Conservation (phyloP, 2,888 invertebrate species). For the Acholoe squamosa region DNA sequence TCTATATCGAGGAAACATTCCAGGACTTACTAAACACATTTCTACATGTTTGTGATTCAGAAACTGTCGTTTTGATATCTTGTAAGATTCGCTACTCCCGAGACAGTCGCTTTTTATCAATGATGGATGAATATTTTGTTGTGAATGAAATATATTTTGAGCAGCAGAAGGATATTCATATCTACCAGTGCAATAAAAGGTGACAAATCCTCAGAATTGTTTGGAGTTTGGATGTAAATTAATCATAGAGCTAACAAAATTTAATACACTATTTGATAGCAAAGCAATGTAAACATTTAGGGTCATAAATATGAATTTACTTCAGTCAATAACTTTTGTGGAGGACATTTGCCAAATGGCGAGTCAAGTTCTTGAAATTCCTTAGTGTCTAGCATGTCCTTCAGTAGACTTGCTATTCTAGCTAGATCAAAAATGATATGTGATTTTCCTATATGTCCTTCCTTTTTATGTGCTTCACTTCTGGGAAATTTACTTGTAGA, state of each 20-base stretch:
- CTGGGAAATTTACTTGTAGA: background rate
- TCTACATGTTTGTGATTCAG: slow-evolving; percentile 70
- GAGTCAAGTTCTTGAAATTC: slow-evolving; percentile 54
- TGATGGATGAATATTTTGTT: slow-evolving; percentile 73
- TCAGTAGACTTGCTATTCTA: slow-evolving; percentile 17
- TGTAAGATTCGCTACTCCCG: slow-evolving; percentile 80
- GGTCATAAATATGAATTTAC: no score
- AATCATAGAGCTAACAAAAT: no score
- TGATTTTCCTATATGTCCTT: background rate
- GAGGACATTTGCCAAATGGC: no score
- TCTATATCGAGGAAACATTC: slow-evolving; percentile 82
- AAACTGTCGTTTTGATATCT: slow-evolving; percentile 76
- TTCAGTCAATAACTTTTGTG: no score
- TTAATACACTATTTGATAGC: no score
- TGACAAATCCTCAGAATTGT: background rate
- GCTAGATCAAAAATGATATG: slow-evolving; percentile 66
- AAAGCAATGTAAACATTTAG: no score
- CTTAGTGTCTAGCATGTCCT: background rate
- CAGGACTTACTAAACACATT: slow-evolving; percentile 72
- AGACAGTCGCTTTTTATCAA: slow-evolving; percentile 76
- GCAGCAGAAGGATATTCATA: slow-evolving; percentile 75
- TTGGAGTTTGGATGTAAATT: no score
- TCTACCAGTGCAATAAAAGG: slow-evolving; percentile 68
- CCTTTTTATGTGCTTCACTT: background rate
- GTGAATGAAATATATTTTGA: slow-evolving; percentile 76